These are phyloP conservation scores for Bagarius yarrelli DNA, from an alignment of 2,113 vertebrate genomes.

Conservation along the genomic window DNA sequence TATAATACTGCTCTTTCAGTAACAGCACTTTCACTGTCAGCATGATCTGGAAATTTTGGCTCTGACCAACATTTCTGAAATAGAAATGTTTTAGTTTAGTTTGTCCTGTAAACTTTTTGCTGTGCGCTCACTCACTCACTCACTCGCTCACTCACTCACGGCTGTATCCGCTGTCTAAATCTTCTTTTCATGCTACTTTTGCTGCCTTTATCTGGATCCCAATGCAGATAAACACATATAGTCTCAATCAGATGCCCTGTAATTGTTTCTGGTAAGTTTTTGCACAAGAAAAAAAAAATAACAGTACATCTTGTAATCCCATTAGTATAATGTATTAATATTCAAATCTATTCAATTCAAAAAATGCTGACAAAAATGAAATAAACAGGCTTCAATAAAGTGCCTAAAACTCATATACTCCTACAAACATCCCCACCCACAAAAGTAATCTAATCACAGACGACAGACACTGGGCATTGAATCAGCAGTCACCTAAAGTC, in stretches of 20 bases:
- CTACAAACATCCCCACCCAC: conserved; percentile 34
- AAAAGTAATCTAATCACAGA: conserved; percentile 29
- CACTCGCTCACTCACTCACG: not conserved
- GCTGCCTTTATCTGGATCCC: not conserved
- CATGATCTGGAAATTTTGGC: not conserved
- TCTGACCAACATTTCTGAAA: not conserved
- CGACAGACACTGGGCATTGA: conserved; percentile 60
- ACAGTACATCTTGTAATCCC: not conserved
- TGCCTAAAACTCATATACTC: conserved; percentile 45
- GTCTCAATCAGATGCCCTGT: not conserved
- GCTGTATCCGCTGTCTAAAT: not conserved
- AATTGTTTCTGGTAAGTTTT: not conserved
- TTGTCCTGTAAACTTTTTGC: not conserved
- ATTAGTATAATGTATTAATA: not conserved
- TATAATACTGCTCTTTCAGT: too few relatives aligned
- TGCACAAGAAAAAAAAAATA: not conserved
- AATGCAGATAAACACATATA: not conserved
- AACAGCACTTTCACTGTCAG: not conserved
- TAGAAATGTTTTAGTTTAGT: not conserved
- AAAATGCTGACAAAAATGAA: too few relatives aligned
- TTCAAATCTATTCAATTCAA: too few relatives aligned
- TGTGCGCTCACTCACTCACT: too few relatives aligned
- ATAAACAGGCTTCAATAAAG: too few relatives aligned
- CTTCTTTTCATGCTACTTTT: not conserved
- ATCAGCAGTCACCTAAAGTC: conserved; percentile 62